These are phyloP conservation scores for Falco cherrug DNA, from an alignment of 2,797 vertebrate species.

Conservation along the genomic window DNA sequence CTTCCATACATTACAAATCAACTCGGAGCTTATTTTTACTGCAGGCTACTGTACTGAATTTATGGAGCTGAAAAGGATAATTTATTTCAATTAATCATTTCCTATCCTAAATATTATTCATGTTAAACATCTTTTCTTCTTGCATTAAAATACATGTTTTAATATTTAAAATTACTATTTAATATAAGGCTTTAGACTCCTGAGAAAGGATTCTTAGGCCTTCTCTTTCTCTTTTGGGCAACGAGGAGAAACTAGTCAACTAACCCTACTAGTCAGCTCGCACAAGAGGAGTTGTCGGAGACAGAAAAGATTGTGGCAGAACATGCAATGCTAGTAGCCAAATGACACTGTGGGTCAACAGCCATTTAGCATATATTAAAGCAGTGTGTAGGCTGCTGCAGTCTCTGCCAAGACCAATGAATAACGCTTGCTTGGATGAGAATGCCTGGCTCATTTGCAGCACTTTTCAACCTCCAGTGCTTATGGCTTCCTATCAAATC, in stretches of 20 bases:
- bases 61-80: constrained; percentile 48
- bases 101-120: constrained; percentile 60
- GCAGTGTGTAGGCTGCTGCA: constrained; percentile 33
- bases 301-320: constrained; percentile 11
- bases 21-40: constrained; percentile 52
- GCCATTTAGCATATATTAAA: constrained; percentile 57
- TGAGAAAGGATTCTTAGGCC: not conserved
- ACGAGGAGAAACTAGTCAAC: not conserved
- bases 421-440: constrained; percentile 57
- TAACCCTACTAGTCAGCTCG: not conserved
- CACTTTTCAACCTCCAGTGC: constrained; percentile 34
- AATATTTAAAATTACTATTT: constrained; percentile 67
- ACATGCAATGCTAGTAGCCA: constrained; percentile 16
- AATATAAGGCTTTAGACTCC: constrained; percentile 7
- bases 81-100: constrained; percentile 71
- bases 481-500: constrained; percentile 12
- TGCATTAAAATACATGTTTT: constrained; percentile 55
- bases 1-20: constrained; percentile 47
- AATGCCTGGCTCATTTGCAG: constrained; percentile 34
- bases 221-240: not conserved
- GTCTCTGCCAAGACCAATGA: constrained; percentile 55
- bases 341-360: constrained; percentile 38
- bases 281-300: not conserved
- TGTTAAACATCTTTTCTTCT: constrained; percentile 48
- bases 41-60: constrained; percentile 45